Evolutionary conservation across 2,113 vertebrate genomes (phyloP).

Genomic region (Sterna hirundo): DNA sequence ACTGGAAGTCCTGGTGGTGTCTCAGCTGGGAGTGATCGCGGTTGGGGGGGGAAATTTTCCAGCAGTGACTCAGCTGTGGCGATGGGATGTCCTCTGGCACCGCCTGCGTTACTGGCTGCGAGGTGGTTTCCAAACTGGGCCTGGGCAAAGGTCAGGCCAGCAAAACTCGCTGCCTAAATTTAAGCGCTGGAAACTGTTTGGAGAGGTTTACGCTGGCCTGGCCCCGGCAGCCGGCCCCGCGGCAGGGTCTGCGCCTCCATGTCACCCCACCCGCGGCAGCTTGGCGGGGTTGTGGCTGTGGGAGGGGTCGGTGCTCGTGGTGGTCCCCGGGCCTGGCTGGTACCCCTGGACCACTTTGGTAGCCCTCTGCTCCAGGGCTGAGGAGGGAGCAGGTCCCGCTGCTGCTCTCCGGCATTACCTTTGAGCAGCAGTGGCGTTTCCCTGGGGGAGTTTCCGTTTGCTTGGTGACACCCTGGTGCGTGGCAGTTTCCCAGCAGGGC

Average conservation of each 20-base stretch:
- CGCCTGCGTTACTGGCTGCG: accelerated
- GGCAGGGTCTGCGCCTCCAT: accelerated
- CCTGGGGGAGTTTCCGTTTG: background rate
- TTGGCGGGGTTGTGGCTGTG: background rate
- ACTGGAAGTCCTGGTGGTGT: background rate
- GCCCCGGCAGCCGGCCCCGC: background rate
- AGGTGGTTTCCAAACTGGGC: conserved; percentile 4
- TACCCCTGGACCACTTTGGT: background rate
- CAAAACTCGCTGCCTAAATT: background rate
- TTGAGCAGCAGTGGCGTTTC: background rate
- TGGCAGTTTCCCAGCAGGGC: background rate
- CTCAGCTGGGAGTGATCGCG: accelerated
- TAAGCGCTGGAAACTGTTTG: background rate
- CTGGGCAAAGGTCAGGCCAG: background rate
- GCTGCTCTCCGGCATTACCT: background rate
- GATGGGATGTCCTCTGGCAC: background rate
- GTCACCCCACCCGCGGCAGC: background rate
- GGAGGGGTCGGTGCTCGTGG: background rate
- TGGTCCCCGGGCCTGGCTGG: background rate
- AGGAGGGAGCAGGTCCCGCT: background rate
- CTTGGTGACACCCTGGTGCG: accelerated
- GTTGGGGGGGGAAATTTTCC: background rate
- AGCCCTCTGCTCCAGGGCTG: background rate
- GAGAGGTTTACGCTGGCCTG: no score
- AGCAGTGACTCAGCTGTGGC: background rate